Percentiles rank a stretch among this genome's conserved stretches.
Evolutionary conservation across 2,888 invertebrate genomes (phyloP).

Genomic region (Caenorhabditis zanzibari): DNA sequence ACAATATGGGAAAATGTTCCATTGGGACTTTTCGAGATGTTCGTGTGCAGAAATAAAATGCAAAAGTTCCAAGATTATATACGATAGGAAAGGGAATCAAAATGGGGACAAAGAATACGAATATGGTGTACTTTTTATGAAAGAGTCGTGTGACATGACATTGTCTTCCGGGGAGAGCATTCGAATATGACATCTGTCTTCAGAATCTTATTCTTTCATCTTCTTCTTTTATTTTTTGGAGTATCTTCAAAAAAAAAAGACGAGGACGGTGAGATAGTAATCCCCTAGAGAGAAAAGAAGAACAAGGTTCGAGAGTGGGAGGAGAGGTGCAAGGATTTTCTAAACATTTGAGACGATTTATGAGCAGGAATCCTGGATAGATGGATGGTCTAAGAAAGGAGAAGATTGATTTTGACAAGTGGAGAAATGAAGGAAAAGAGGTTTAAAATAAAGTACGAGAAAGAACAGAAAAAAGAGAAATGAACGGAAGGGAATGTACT

Average conservation of each 20-base stretch:
- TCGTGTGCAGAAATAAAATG: constrained; percentile 42
- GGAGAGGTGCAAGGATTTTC: constrained; percentile 1
- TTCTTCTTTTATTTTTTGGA: constrained; percentile 25
- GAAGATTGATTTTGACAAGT: constrained; percentile 54
- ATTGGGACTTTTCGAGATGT: constrained; percentile 33
- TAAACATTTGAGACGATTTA: constrained; percentile 55
- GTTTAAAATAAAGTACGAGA: constrained; percentile 18
- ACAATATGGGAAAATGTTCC: constrained; percentile 38
- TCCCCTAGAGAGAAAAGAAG: constrained; percentile 45
- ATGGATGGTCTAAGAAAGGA: constrained; percentile 6
- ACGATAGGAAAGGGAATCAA: constrained; percentile 47
- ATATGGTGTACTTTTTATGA: constrained; percentile 36
- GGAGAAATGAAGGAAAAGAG: neutral
- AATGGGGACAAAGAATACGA: constrained; percentile 25
- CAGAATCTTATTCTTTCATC: constrained; percentile 60
- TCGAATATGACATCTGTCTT: constrained; percentile 57
- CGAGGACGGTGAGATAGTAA: constrained; percentile 53
- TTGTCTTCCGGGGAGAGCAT: constrained; percentile 54
- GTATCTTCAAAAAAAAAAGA: constrained; percentile 10
- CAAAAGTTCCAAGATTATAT: constrained; percentile 34
- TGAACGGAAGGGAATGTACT: constrained; percentile 33
- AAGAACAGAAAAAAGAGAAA: constrained; percentile 24
- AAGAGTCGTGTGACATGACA: constrained; percentile 57
- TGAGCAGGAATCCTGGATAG: constrained; percentile 26
- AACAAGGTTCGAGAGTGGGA: constrained; percentile 47